These are phyloP conservation scores for Manacus vitellinus DNA, from an alignment of 2,113 vertebrate genomes.

Conservation along the genomic window DNA sequence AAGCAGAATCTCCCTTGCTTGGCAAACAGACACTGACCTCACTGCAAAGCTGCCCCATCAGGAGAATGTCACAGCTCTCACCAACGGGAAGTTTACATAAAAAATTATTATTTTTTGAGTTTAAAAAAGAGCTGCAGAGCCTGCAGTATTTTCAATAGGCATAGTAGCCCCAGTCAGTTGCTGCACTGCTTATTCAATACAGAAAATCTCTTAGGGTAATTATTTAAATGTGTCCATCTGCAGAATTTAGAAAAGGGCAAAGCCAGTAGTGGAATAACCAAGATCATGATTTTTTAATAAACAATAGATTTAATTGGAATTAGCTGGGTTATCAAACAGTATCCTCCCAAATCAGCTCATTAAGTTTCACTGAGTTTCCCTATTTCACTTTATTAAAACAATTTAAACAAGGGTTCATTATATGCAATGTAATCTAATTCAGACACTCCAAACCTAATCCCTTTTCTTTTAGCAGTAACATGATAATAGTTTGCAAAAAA, in stretches of 20 bases:
- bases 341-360: slow-evolving; percentile 40
- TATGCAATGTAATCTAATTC: slow-evolving; percentile 30
- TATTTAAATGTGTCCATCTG: neutral
- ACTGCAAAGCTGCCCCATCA: neutral
- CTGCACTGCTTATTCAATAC: neutral
- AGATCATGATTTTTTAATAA: slow-evolving; percentile 23
- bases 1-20: neutral
- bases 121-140: neutral
- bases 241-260: neutral
- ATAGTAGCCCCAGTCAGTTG: neutral
- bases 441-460: slow-evolving; percentile 9
- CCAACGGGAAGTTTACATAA: neutral
- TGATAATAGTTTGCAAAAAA: neutral
- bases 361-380: slow-evolving; percentile 7
- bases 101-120: neutral
- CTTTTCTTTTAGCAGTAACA: neutral
- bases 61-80: neutral
- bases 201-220: neutral
- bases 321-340: slow-evolving; percentile 32
- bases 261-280: neutral
- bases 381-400: slow-evolving; percentile 38
- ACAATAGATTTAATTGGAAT: slow-evolving; percentile 31
- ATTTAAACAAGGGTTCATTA: slow-evolving; percentile 41
- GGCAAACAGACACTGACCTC: neutral
- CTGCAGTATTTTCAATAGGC: neutral